These are phyloP conservation scores for Penaeus chinensis DNA, from an alignment of 1,140 invertebrate genomes.

Conservation along the genomic window DNA sequence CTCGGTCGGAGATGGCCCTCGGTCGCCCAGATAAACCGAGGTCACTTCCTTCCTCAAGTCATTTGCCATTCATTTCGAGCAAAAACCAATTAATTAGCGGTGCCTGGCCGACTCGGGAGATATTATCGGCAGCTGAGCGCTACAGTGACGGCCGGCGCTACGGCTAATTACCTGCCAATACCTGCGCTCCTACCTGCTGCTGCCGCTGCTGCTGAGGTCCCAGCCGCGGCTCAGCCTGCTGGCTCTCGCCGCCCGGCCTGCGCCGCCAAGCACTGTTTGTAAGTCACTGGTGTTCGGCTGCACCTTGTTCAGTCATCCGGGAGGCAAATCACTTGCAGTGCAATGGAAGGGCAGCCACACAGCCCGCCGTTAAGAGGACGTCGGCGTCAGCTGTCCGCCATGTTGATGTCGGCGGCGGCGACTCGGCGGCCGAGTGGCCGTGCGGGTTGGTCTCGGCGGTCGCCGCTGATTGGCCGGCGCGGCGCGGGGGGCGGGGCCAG, in stretches of 20 bases:
- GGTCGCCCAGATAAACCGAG: too few relatives aligned
- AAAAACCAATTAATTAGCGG: constrained; percentile 16
- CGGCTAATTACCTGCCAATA: constrained; percentile 22
- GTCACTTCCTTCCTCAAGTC: constrained; percentile 1
- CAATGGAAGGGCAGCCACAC: not conserved
- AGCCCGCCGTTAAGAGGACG: constrained; percentile 8
- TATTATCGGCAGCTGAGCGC: not conserved
- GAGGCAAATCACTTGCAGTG: constrained; percentile 5
- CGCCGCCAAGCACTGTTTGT: not conserved
- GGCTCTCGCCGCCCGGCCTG: not conserved
- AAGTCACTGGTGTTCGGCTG: not conserved
- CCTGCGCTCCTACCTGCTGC: constrained; percentile 15
- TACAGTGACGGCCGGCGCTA: not conserved
- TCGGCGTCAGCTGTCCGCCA: constrained; percentile 41
- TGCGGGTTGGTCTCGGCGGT: not conserved
- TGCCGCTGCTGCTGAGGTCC: constrained; percentile 13
- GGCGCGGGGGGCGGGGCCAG: constrained; percentile 33
- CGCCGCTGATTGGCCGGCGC: constrained; percentile 28
- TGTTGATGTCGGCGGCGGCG: constrained; percentile 43
- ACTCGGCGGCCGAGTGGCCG: constrained; percentile 22
- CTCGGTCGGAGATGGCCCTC: too few relatives aligned
- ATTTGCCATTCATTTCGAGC: not conserved
- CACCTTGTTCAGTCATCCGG: not conserved
- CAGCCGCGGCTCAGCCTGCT: not conserved
- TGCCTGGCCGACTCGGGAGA: not conserved